Evolutionary conservation across 2,888 invertebrate species (phyloP).

Genomic region (Harpalus rubripes): DNA sequence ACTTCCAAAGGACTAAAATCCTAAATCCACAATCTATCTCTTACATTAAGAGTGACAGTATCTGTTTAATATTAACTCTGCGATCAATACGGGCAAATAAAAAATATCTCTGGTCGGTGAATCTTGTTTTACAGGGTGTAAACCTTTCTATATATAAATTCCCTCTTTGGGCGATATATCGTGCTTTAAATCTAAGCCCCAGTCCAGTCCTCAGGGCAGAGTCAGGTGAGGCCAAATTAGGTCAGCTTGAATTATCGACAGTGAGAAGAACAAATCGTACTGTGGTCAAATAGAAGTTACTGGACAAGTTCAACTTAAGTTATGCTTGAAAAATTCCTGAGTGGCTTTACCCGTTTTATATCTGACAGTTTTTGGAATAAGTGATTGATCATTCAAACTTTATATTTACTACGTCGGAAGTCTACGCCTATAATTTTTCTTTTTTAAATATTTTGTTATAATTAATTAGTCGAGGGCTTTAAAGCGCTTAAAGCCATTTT

Average conservation of each 20-base stretch:
- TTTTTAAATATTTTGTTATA: too few species aligned
- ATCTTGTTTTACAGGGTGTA: neutral
- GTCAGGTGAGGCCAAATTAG: neutral
- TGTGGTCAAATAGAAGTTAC: neutral
- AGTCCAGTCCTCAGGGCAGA: neutral
- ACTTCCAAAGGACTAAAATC: neutral
- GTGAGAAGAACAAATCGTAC: neutral
- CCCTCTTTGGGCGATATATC: neutral
- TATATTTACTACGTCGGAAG: too few species aligned
- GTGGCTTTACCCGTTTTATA: neutral
- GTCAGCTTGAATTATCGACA: neutral
- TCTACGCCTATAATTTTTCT: too few species aligned
- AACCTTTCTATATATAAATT: neutral
- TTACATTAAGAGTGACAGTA: conserved; percentile 6
- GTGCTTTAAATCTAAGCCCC: neutral
- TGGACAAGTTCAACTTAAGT: neutral
- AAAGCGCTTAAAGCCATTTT: too few species aligned
- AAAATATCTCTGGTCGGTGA: neutral
- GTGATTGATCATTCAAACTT: neutral
- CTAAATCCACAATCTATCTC: neutral
- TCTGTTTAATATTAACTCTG: neutral
- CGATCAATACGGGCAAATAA: neutral
- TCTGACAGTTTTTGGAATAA: neutral
- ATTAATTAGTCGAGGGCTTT: too few species aligned
- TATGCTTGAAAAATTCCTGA: neutral